phyloP scores from a whole-genome alignment of 2,797 vertebrate genomes.

The Xenentodon cancila region DNA sequence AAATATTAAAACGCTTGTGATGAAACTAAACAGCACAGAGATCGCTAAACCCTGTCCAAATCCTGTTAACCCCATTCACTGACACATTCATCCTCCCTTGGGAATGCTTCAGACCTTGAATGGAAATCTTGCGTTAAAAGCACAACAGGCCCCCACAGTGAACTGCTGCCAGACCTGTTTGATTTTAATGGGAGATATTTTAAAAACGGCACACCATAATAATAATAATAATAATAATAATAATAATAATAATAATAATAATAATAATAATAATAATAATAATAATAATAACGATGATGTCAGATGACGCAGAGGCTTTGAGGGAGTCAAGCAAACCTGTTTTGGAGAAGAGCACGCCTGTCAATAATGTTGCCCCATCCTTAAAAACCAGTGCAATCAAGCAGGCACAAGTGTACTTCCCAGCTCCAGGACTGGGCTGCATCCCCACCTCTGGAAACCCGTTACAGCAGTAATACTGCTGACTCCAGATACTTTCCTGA shows the following conservation, averaged over 20 bases:
- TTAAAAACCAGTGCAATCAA: slow-evolving; percentile 22
- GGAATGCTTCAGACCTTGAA: slow-evolving; percentile 53
- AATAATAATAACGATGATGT: background rate
- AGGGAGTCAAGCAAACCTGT: slow-evolving; percentile 1
- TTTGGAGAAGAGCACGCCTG: slow-evolving; percentile 12
- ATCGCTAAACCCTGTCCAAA: slow-evolving; percentile 29
- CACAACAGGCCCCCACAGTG: slow-evolving; percentile 16
- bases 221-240: background rate
- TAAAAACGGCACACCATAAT: slow-evolving; percentile 45
- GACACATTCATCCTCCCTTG: slow-evolving; percentile 26
- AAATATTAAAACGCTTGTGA: slow-evolving; percentile 22
- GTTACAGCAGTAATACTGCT: slow-evolving; percentile 27
- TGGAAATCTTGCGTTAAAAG: slow-evolving; percentile 48
- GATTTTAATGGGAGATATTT: slow-evolving; percentile 40
- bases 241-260: background rate
- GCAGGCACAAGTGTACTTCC: slow-evolving; percentile 18
- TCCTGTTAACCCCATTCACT: slow-evolving; percentile 30
- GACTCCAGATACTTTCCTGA: slow-evolving; percentile 15
- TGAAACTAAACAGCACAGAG: slow-evolving; percentile 24
- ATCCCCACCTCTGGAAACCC: slow-evolving; percentile 28
- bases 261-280: slow-evolving; percentile 3
- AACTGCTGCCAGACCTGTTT: slow-evolving; percentile 39
- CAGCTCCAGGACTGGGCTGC: slow-evolving; percentile 2
- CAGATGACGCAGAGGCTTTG: background rate
- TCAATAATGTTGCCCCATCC: no score